phyloP scores from a whole-genome alignment of 2,888 invertebrate genomes.

The Xanthostigma xanthostigma region DNA sequence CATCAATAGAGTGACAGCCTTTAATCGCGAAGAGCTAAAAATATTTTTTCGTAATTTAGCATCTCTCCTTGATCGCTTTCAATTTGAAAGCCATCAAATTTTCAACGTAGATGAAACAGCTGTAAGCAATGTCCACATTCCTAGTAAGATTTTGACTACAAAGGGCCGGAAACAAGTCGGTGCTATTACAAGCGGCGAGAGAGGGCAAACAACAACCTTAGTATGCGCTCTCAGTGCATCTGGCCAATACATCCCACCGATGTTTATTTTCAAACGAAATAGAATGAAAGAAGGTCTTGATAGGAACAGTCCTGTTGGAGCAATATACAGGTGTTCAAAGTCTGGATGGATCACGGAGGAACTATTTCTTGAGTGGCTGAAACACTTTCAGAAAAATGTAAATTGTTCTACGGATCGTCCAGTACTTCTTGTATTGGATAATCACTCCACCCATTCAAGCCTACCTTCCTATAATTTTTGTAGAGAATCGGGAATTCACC shows the following conservation, averaged over 20 bases:
- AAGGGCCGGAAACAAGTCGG: conserved; percentile 27
- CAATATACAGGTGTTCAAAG: conserved; percentile 18
- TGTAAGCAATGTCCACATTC: conserved; percentile 24
- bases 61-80: too few relatives aligned
- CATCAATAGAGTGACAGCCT: conserved; percentile 16
- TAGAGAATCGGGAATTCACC: conserved; percentile 12
- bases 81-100: conserved; percentile 10
- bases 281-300: conserved; percentile 24
- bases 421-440: conserved; percentile 12
- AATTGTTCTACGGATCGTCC: conserved; percentile 15
- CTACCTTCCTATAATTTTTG: too few relatives aligned
- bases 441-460: too few relatives aligned
- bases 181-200: conserved; percentile 24
- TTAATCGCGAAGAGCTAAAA: conserved; percentile 16
- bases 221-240: conserved; percentile 26
- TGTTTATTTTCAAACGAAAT: conserved; percentile 30
- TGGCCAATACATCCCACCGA: conserved; percentile 26
- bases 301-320: conserved; percentile 24
- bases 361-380: conserved; percentile 15
- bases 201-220: conserved; percentile 26
- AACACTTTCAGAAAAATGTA: conserved; percentile 13
- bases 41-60: conserved; percentile 15
- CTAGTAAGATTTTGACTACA: conserved; percentile 23
- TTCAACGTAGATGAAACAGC: conserved; percentile 29
- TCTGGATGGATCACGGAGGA: conserved; percentile 17